These are phyloP conservation scores for Diaprepes abbreviatus DNA, from an alignment of 2,888 invertebrate genomes.

Conservation along the genomic window DNA sequence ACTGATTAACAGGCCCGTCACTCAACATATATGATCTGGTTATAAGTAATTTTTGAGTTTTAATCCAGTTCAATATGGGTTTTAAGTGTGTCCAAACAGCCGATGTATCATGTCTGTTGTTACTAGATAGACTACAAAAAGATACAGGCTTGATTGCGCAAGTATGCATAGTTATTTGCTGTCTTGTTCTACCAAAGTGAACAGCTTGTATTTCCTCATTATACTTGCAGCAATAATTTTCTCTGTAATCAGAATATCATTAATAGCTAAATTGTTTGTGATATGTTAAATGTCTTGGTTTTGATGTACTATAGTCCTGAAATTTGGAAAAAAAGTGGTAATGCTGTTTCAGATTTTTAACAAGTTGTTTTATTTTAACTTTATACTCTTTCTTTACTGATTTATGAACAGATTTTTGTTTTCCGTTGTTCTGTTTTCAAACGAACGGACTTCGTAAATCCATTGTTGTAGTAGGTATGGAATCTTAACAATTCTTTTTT, in stretches of 20 bases:
- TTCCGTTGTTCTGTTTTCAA: too few relatives aligned
- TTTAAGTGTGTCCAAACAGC: background rate
- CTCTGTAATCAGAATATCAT: background rate
- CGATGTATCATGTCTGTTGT: background rate
- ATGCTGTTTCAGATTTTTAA: too few relatives aligned
- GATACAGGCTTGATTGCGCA: background rate
- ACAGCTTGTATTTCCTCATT: background rate
- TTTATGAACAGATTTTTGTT: too few relatives aligned
- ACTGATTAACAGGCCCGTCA: conserved; percentile 6
- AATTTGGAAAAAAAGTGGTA: too few relatives aligned
- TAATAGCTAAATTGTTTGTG: background rate
- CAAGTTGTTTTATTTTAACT: too few relatives aligned
- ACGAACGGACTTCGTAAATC: too few relatives aligned
- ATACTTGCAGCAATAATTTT: conserved; percentile 10
- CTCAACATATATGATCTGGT: background rate
- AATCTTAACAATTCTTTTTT: too few relatives aligned
- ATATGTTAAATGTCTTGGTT: too few relatives aligned
- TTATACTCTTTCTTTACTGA: too few relatives aligned
- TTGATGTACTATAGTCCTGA: too few relatives aligned
- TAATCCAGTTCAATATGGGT: background rate
- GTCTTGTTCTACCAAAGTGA: background rate
- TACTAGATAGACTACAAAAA: background rate
- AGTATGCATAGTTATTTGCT: background rate
- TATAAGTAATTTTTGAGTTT: background rate
- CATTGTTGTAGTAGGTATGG: too few relatives aligned